phyloP scores from a whole-genome alignment of 1,140 invertebrate genomes.

The Hyles euphorbiae region DNA sequence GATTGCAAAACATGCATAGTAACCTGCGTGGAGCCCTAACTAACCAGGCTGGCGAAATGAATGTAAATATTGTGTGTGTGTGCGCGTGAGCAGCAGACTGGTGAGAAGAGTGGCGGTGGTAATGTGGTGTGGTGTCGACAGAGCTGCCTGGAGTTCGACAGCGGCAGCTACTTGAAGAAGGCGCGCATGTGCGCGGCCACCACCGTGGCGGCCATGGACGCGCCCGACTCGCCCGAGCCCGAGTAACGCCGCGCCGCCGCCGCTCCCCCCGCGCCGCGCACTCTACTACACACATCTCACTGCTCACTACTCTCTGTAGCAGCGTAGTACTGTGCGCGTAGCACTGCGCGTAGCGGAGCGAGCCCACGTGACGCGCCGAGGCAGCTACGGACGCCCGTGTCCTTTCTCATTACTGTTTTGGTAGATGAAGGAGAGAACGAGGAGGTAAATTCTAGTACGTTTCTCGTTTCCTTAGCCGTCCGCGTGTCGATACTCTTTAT shows the following conservation, averaged over 20 bases:
- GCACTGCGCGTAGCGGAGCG: too few species aligned
- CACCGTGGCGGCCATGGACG: slow-evolving; percentile 48
- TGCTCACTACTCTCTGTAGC: slow-evolving; percentile 6
- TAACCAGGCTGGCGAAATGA: too few species aligned
- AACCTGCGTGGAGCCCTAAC: neutral
- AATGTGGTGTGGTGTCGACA: slow-evolving; percentile 39
- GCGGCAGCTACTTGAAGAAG: slow-evolving; percentile 64
- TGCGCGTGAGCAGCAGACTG: neutral
- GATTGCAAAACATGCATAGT: too few species aligned
- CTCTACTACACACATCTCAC: slow-evolving; percentile 2
- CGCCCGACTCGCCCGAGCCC: slow-evolving; percentile 65
- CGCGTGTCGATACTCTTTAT: slow-evolving; percentile 18
- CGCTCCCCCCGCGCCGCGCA: slow-evolving; percentile 12
- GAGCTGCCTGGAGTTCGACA: slow-evolving; percentile 73
- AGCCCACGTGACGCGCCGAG: neutral
- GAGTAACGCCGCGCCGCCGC: slow-evolving; percentile 37
- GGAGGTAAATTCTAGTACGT: neutral
- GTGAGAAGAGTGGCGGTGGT: neutral
- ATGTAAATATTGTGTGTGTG: neutral
- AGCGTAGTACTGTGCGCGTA: too few species aligned
- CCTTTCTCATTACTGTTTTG: neutral
- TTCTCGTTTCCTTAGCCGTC: slow-evolving; percentile 21
- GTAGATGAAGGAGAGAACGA: neutral
- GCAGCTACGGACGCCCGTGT: slow-evolving; percentile 29
- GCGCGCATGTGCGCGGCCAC: slow-evolving; percentile 54